Percentiles rank a stretch among this genome's conserved stretches.
phyloP scores from a whole-genome alignment of 2,888 invertebrate genomes.

The Papilio elwesi region DNA sequence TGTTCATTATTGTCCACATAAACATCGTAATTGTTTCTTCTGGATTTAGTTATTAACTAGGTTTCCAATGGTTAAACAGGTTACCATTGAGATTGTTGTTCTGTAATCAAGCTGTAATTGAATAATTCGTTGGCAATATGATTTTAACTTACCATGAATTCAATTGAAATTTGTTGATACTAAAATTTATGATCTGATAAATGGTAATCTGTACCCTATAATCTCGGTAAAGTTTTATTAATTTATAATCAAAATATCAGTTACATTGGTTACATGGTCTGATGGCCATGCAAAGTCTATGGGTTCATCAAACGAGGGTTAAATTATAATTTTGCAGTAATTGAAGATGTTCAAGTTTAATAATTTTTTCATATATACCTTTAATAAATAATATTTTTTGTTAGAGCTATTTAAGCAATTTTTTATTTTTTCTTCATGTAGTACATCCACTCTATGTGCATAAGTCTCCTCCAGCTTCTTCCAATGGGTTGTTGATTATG shows the following conservation, averaged over 20 bases:
- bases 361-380: too few species aligned
- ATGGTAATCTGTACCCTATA: not conserved
- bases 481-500: too few species aligned
- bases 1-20: not conserved
- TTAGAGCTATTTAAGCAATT: too few species aligned
- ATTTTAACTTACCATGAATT: not conserved
- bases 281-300: not conserved
- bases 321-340: too few species aligned
- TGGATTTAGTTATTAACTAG: not conserved
- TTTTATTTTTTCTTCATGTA: too few species aligned
- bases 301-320: too few species aligned
- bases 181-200: not conserved
- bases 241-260: too few species aligned
- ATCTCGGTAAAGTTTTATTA: not conserved
- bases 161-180: not conserved
- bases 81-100: not conserved
- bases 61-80: slow-evolving; percentile 1
- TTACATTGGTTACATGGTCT: not conserved
- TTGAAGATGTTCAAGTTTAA: too few species aligned
- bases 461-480: too few species aligned
- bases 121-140: slow-evolving; percentile 17
- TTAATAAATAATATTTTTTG: too few species aligned
- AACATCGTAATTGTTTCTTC: not conserved
- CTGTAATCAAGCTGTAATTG: slow-evolving; percentile 5
- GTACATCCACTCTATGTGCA: too few species aligned